Evolutionary conservation across 2,797 vertebrate species (phyloP).

Genomic region (Emys orbicularis): DNA sequence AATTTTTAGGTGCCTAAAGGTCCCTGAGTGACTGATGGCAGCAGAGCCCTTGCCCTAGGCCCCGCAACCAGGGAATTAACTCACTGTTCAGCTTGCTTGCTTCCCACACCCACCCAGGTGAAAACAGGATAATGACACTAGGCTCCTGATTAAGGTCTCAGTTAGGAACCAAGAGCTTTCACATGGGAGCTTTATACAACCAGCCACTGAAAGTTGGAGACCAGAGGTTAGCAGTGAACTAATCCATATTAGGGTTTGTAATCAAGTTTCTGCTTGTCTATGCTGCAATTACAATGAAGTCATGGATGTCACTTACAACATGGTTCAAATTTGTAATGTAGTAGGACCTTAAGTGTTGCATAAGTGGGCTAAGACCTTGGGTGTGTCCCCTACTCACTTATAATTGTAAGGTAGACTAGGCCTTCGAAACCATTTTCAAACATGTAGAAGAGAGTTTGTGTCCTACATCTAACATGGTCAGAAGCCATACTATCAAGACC

Average conservation of each 20-base stretch:
- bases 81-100: background rate
- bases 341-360: background rate
- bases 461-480: background rate
- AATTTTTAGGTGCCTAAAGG: background rate
- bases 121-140: background rate
- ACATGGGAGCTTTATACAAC: background rate
- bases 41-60: background rate
- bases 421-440: constrained; percentile 47
- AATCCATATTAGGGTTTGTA: background rate
- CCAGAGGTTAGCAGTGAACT: background rate
- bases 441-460: background rate
- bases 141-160: background rate
- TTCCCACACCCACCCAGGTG: background rate
- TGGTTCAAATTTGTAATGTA: constrained; percentile 7
- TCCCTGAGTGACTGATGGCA: background rate
- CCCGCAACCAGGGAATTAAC: background rate
- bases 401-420: background rate
- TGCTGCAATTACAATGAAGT: constrained; percentile 45
- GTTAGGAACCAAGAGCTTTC: background rate
- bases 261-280: constrained; percentile 42
- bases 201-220: background rate
- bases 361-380: constrained; percentile 29
- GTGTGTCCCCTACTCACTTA: rapidly evolving
- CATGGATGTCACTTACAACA: background rate
- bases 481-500: too few relatives aligned